phyloP scores from a whole-genome alignment of 2,797 vertebrate species.

The Sciurus carolinensis region DNA sequence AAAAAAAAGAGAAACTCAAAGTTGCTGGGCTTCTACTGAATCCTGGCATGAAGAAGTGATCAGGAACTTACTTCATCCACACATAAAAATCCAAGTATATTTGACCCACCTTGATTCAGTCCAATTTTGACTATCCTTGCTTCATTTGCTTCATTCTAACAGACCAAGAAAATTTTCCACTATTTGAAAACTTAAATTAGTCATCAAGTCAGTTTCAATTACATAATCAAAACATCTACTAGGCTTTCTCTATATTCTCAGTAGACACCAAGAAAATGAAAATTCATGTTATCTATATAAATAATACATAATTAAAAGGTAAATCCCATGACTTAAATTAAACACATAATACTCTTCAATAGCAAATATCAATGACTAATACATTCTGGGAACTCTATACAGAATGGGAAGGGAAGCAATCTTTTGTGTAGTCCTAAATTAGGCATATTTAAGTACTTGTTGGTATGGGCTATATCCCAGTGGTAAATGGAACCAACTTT shows the following conservation, averaged over 20 bases:
- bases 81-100: constrained; percentile 28
- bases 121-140: neutral
- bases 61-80: constrained; percentile 32
- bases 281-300: constrained; percentile 55
- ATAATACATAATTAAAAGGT: constrained; percentile 30
- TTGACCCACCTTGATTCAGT: neutral
- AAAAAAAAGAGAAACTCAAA: constrained; percentile 1
- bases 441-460: constrained; percentile 37
- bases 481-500: constrained; percentile 34
- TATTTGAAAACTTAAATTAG: constrained; percentile 57
- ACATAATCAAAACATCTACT: constrained; percentile 54
- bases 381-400: constrained; percentile 35
- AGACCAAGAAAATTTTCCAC: neutral
- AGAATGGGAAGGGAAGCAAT: constrained; percentile 6
- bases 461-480: constrained; percentile 42
- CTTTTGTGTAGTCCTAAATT: neutral
- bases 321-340: constrained; percentile 57
- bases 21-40: neutral
- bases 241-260: constrained; percentile 17
- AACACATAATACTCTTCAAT: constrained; percentile 45
- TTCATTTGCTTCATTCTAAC: neutral
- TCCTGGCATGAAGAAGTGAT: neutral
- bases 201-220: constrained; percentile 51
- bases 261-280: constrained; percentile 29
- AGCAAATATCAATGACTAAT: constrained; percentile 50